Percentiles rank a stretch among this genome's conserved stretches.
Conservation (phyloP, 2,797 vertebrate genomes). For the Muscicapa striata region DNA sequence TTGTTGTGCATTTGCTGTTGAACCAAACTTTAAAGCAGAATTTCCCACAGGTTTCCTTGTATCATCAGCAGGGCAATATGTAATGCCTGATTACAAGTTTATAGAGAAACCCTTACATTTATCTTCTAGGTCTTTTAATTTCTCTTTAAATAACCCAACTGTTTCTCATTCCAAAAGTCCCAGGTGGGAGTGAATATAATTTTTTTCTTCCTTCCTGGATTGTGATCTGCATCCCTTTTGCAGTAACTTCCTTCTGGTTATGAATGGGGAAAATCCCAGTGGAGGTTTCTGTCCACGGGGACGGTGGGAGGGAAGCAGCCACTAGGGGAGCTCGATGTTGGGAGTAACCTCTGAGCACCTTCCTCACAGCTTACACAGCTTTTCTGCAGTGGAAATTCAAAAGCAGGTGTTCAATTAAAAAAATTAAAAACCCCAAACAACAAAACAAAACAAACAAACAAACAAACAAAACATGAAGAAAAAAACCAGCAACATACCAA, state of each 20-base stretch:
- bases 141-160: background rate
- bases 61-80: background rate
- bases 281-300: background rate
- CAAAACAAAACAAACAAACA: too few relatives aligned
- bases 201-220: background rate
- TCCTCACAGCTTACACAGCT: background rate
- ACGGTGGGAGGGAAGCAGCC: background rate
- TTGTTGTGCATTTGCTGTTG: background rate
- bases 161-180: background rate
- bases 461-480: too few relatives aligned
- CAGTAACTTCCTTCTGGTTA: background rate
- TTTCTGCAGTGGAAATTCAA: background rate
- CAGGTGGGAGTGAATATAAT: background rate
- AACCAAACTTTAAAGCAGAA: background rate
- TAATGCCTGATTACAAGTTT: background rate
- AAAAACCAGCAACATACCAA: background rate
- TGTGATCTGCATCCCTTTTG: background rate
- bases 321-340: slow-evolving; percentile 48
- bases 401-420: background rate
- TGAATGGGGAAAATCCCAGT: background rate
- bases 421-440: too few relatives aligned
- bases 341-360: slow-evolving; percentile 18
- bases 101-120: background rate
- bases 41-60: background rate
- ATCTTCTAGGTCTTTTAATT: background rate